A percentile compares a stretch with the other conserved stretches of the same genome.
phyloP scores from a whole-genome alignment of 2,888 invertebrate species.

The Penaeus monodon region DNA sequence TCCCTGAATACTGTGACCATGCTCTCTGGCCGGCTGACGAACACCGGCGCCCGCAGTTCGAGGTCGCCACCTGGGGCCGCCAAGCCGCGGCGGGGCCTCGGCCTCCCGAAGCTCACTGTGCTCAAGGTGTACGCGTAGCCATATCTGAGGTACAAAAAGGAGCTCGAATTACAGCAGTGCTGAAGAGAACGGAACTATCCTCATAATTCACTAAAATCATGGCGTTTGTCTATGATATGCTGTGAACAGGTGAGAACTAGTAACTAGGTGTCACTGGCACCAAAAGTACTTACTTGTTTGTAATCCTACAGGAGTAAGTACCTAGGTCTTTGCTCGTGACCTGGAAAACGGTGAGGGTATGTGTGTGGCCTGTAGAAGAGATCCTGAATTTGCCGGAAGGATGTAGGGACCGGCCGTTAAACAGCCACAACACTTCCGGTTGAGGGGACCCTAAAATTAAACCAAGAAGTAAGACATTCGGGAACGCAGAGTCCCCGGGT shows the following conservation, averaged over 20 bases:
- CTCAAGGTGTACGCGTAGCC: constrained; percentile 62
- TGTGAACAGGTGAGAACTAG: too few relatives aligned
- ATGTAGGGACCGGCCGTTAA: constrained; percentile 75
- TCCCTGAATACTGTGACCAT: constrained; percentile 81
- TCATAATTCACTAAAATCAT: neutral
- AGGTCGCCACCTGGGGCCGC: constrained; percentile 54
- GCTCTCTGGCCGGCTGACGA: constrained; percentile 83
- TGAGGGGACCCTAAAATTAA: constrained; percentile 70
- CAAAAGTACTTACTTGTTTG: constrained; percentile 75
- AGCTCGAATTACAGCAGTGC: neutral
- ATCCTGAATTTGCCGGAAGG: constrained; percentile 78
- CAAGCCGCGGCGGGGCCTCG: constrained; percentile 36
- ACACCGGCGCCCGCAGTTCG: constrained; percentile 71
- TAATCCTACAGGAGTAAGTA: constrained; percentile 79
- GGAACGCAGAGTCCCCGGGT: too few relatives aligned
- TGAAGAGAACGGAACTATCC: neutral
- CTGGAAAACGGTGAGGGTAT: constrained; percentile 81
- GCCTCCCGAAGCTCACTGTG: constrained; percentile 55
- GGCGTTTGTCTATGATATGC: too few relatives aligned
- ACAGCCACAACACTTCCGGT: constrained; percentile 83
- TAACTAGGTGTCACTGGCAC: too few relatives aligned
- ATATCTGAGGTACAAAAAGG: constrained; percentile 38
- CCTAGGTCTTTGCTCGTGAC: constrained; percentile 82
- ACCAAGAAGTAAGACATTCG: constrained; percentile 11
- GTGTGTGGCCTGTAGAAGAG: constrained; percentile 79